Percentiles rank a stretch among this genome's conserved stretches.
These are phyloP conservation scores for Polyploca ridens DNA, from an alignment of 2,888 invertebrate species.

Conservation along the genomic window DNA sequence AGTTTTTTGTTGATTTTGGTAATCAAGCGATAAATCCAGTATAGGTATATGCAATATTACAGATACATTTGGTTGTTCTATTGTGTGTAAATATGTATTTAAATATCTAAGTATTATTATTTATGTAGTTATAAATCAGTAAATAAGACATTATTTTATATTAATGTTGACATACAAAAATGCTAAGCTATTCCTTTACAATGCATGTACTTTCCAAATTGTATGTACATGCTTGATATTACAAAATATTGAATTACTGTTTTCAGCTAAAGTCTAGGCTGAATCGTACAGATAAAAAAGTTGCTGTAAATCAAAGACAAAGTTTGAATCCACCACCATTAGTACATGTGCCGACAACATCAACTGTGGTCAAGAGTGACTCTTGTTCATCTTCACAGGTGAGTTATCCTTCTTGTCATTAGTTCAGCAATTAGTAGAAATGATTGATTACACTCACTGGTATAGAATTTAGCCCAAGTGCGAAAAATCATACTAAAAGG, in stretches of 20 bases:
- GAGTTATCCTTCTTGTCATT: conserved; percentile 59
- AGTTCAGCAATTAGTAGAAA: conserved; percentile 56
- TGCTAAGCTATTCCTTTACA: no score
- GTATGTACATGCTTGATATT: neutral
- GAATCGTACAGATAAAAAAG: conserved; percentile 87
- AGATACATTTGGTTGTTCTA: no score
- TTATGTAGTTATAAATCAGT: no score
- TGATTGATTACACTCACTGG: neutral
- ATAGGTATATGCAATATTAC: no score
- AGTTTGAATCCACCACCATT: conserved; percentile 40
- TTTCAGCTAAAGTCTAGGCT: conserved; percentile 87
- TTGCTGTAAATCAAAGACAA: neutral
- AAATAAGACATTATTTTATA: no score
- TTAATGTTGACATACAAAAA: no score
- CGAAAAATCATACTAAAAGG: no score
- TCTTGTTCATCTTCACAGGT: conserved; percentile 46
- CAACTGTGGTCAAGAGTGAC: conserved; percentile 44
- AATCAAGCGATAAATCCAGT: no score
- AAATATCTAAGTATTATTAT: no score
- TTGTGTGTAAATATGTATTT: no score
- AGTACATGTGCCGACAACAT: conserved; percentile 50
- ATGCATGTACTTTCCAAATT: neutral
- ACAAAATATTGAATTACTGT: conserved; percentile 15
- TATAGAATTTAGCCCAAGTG: no score
- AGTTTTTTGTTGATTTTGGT: no score